Percentiles rank a stretch among this genome's conserved stretches.
Conservation (phyloP, 2,113 vertebrate genomes). For the Oryzias melastigma region DNA sequence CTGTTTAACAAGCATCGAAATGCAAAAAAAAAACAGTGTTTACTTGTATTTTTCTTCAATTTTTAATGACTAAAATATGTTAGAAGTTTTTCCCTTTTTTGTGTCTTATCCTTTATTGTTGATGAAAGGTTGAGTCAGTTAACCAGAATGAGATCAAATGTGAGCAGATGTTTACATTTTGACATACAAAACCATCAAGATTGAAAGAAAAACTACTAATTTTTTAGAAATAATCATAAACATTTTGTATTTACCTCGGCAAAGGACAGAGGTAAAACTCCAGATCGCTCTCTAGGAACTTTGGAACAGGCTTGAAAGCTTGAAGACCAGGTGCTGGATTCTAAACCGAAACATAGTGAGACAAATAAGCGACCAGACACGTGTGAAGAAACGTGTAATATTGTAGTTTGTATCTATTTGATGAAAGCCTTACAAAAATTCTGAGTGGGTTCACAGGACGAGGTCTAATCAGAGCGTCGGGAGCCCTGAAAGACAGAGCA, state of each 20-base stretch:
- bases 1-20: too few species aligned
- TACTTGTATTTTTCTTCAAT: too few species aligned
- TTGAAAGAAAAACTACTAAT: too few species aligned
- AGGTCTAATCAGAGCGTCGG: constrained; percentile 72
- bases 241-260: constrained; percentile 61
- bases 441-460: constrained; percentile 76
- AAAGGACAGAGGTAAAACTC: constrained; percentile 87
- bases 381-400: background rate
- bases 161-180: too few species aligned
- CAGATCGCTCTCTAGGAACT: constrained; percentile 80
- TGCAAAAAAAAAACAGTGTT: too few species aligned
- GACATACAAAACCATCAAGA: too few species aligned
- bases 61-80: too few species aligned
- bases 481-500: constrained; percentile 76
- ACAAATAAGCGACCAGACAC: background rate
- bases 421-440: constrained; percentile 84
- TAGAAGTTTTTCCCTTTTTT: too few species aligned
- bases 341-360: constrained; percentile 58
- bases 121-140: too few species aligned
- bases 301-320: constrained; percentile 73
- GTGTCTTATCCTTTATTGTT: too few species aligned
- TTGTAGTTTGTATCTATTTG: background rate
- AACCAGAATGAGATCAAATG: too few species aligned
- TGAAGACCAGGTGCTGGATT: constrained; percentile 86
- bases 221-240: too few species aligned